phyloP scores from a whole-genome alignment of 2,888 invertebrate genomes.

The Epirrhoe alternata region DNA sequence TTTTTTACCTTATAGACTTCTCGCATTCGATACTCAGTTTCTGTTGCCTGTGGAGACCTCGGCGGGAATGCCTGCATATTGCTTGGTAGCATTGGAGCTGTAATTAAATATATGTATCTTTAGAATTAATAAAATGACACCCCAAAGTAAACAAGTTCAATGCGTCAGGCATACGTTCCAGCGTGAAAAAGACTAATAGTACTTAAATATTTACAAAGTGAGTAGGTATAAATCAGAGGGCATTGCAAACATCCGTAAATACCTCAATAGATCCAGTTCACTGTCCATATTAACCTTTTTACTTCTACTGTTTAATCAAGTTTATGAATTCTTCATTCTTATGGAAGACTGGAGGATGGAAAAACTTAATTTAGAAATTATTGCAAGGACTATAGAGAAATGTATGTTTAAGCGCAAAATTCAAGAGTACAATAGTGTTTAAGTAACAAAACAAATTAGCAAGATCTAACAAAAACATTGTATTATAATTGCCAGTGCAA shows the following conservation, averaged over 20 bases:
- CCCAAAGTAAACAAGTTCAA: too few species aligned
- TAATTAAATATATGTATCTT: slow-evolving; percentile 36
- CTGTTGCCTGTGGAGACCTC: slow-evolving; percentile 85
- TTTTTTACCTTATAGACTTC: slow-evolving; percentile 93
- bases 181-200: too few species aligned
- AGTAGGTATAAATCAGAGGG: too few species aligned
- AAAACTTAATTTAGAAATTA: too few species aligned
- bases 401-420: too few species aligned
- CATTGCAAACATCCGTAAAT: too few species aligned
- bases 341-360: too few species aligned
- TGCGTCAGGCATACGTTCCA: too few species aligned
- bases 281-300: neutral
- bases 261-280: too few species aligned
- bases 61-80: slow-evolving; percentile 86
- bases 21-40: slow-evolving; percentile 93
- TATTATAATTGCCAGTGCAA: slow-evolving; percentile 32
- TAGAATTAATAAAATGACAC: neutral
- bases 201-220: too few species aligned
- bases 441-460: slow-evolving; percentile 41
- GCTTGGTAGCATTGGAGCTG: slow-evolving; percentile 64
- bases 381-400: slow-evolving; percentile 10
- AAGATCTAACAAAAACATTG: slow-evolving; percentile 48
- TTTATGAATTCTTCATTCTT: too few species aligned
- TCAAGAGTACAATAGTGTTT: slow-evolving; percentile 21
- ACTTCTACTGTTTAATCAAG: too few species aligned